Evolutionary conservation across 37 sponge, comb jelly and placozoan species (phyloP), one percentile per base, ranked within the genome.

Genomic region (Oscarella lobularis): DNA sequence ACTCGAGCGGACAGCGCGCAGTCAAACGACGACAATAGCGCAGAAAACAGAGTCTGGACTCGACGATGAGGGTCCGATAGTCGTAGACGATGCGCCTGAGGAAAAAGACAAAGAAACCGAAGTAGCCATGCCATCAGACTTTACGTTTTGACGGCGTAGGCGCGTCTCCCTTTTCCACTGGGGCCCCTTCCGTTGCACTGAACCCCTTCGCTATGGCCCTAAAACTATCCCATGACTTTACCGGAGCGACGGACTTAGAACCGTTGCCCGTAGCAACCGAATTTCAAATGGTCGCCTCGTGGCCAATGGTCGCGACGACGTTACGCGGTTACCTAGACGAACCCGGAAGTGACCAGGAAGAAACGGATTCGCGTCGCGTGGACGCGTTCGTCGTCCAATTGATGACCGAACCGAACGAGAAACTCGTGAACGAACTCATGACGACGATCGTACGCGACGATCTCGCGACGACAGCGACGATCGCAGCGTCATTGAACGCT

Each of bases 371-470:
- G 9, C 60, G 20, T 20, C 60, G 20, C 14, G 14, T 48, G 9
- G 60, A 48, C 60, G 60, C 60, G 60, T 48, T 48, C 60, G 60
- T 48, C 20, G 60, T 48, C 60, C 60, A 48, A 20, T 9, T 48
- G 60, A 48, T 48, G 60, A 48, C 60, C 14, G 60, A 48, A 27
- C 14, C 14, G 14, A 48, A 48, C 60, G 60, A 48, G 60, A 48
- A 9, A 20, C 60, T 48, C 60, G 20, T 48, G 14, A 48, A 48
- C 20, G n/a, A n/a, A n/a, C n/a, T n/a, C n/a, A n/a, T n/a, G n/a
- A 48, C 60, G 60, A 48, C 60, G 60, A 48, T 48, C 60, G 20
- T n/a, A n/a, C n/a, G n/a, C n/a, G n/a, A n/a, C n/a, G n/a, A n/a
- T n/a, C n/a, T n/a, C n/a, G n/a, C n/a, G n/a, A n/a, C n/a, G n/a